Evolutionary conservation across 2,888 invertebrate genomes (phyloP).

Genomic region (Anoncus sp.): DNA sequence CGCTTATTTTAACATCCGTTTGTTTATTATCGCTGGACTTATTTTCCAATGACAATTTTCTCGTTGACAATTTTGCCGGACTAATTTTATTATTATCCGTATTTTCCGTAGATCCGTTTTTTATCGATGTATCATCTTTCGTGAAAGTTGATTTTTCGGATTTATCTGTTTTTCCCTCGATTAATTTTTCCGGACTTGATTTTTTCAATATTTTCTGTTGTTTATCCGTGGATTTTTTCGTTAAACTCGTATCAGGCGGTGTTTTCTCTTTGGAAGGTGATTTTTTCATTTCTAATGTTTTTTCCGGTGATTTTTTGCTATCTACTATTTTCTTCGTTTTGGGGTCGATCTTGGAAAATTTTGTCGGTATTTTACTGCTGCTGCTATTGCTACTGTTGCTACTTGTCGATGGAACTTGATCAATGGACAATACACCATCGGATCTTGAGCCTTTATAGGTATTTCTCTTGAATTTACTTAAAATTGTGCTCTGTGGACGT

Average conservation of each 20-base stretch:
- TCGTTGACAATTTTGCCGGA: constrained; percentile 50
- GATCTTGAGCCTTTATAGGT: constrained; percentile 77
- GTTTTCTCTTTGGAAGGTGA: constrained; percentile 69
- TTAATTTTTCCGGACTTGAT: constrained; percentile 73
- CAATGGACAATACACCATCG: constrained; percentile 66
- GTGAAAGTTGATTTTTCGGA: constrained; percentile 77
- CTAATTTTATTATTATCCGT: constrained; percentile 68
- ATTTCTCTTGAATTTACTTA: constrained; percentile 86
- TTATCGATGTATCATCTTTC: constrained; percentile 60
- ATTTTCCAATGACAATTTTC: constrained; percentile 71
- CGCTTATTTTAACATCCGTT: constrained; percentile 51
- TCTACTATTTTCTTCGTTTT: constrained; percentile 67
- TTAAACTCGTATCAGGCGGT: constrained; percentile 30
- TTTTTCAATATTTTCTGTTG: constrained; percentile 70
- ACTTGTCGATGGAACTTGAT: constrained; percentile 59
- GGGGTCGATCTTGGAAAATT: constrained; percentile 69
- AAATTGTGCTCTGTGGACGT: constrained; percentile 69
- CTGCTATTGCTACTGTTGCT: constrained; percentile 67
- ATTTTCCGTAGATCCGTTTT: constrained; percentile 71
- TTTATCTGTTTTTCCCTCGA: constrained; percentile 75
- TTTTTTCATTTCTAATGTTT: constrained; percentile 64
- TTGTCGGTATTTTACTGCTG: constrained; percentile 79
- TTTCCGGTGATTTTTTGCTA: constrained; percentile 67
- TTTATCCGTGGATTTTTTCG: constrained; percentile 60
- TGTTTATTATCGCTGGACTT: constrained; percentile 72